Conservation (phyloP, 1,140 invertebrate species). For the Papilio machaon region DNA sequence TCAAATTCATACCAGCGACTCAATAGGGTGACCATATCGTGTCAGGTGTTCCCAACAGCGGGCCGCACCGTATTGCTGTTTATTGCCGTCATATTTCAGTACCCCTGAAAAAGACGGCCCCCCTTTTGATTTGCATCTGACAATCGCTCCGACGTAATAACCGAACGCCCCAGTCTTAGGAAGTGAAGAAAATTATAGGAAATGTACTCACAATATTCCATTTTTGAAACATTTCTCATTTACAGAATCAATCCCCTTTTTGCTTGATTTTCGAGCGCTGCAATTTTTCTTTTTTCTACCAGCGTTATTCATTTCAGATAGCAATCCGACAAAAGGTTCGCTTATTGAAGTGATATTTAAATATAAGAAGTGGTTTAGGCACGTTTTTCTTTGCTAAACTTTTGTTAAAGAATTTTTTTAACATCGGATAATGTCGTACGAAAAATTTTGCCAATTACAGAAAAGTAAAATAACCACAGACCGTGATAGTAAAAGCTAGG, state of each 20-base stretch:
- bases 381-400: neutral
- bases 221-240: slow-evolving; percentile 30
- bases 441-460: neutral
- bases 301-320: slow-evolving; percentile 19
- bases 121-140: slow-evolving; percentile 59
- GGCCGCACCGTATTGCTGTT: slow-evolving; percentile 49
- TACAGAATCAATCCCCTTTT: slow-evolving; percentile 28
- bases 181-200: slow-evolving; percentile 43
- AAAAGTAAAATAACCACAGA: neutral
- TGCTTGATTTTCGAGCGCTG: neutral
- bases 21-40: slow-evolving; percentile 51
- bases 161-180: slow-evolving; percentile 45
- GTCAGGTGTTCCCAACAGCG: slow-evolving; percentile 54
- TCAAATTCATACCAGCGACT: slow-evolving; percentile 33
- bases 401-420: slow-evolving; percentile 5
- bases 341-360: slow-evolving; percentile 38
- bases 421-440: neutral
- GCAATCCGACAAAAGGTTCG: slow-evolving; percentile 38
- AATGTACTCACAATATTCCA: slow-evolving; percentile 37
- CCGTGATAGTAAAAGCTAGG: neutral
- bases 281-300: slow-evolving; percentile 14
- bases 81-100: slow-evolving; percentile 57
- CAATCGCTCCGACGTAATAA: slow-evolving; percentile 52
- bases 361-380: slow-evolving; percentile 35
- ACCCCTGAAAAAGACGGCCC: slow-evolving; percentile 50